phyloP scores from a whole-genome alignment of 2,797 vertebrate species.

The Eleutherodactylus coqui region DNA sequence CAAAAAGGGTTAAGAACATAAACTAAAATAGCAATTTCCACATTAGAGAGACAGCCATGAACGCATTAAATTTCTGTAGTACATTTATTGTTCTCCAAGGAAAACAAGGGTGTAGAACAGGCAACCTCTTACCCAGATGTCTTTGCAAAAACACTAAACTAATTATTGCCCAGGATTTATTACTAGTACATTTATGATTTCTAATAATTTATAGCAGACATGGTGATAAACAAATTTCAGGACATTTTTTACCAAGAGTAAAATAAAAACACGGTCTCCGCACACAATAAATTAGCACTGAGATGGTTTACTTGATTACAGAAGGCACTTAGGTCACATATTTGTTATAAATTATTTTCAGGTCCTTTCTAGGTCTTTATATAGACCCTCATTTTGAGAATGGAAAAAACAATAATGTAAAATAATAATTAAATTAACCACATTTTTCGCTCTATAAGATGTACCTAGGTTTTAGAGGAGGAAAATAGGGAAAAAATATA shows the following conservation, averaged over 20 bases:
- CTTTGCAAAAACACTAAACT: conserved; percentile 17
- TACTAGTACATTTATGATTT: not conserved
- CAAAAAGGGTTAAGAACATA: not conserved
- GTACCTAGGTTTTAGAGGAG: no score
- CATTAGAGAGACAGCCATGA: not conserved
- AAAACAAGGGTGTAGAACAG: conserved; percentile 9
- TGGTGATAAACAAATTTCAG: conserved; percentile 32
- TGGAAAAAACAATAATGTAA: not conserved
- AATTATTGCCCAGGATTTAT: conserved; percentile 33
- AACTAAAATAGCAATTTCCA: not conserved
- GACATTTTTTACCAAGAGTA: conserved; percentile 36
- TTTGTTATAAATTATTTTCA: not conserved
- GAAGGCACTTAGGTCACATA: not conserved
- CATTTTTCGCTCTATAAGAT: no score
- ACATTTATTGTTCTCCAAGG: not conserved
- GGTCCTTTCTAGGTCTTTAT: not conserved
- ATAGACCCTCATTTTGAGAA: not conserved
- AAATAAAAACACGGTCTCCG: not conserved
- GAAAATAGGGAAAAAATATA: no score
- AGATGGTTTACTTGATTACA: conserved; percentile 36
- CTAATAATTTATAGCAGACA: conserved; percentile 19
- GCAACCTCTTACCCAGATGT: not conserved
- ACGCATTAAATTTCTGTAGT: not conserved
- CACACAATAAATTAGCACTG: conserved; percentile 37
- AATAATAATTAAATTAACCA: no score